Base-by-base conservation (phyloP, 2,113 vertebrate genomes). In the Serinus canaria region DNA sequence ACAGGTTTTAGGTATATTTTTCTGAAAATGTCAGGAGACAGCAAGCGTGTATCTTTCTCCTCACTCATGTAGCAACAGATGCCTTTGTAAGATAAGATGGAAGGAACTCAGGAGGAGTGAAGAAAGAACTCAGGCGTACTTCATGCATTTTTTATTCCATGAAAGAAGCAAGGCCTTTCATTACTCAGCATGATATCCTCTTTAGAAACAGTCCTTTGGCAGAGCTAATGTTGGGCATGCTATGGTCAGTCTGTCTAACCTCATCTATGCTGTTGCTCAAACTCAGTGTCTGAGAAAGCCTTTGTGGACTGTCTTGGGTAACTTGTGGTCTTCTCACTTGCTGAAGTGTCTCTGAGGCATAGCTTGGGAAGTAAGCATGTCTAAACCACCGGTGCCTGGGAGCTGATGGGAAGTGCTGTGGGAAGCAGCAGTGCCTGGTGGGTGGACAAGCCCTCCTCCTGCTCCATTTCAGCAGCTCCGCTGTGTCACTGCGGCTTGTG, bases 401-500 rank as follows among this genome's bases (percentile, higher is more conserved):
- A 86, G 37, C 33, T 55, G 58, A 24, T 73, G 72, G 88, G 67
- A 86, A 85, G 37, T 53, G 69, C 82, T 78, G 41, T 87, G 81
- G 59, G 73, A 77, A 89, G 64, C 64, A 92, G 37, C 37, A 84
- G 16, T 23, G 55, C 27, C 10, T 50, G 47, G 17, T 75, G n/a
- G 72, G 59, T 37, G 66, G 72, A 25, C 0, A 0, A 83, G 8
- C 25, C 28, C 55, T 83, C 23, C 76, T 89, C 14, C 37, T 41
- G 49, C 84, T 80, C 7, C 3, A 14, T 74, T 56, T 69, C 39
- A 30, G 50, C 52, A 55, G 10, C 33, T 85, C 43, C 0, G 1
- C 75, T 44, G 18, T 33, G 70, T 62, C 0, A 0, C 70, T 83
- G 37, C 1, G 30, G 39, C 47, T 67, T 0, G 0, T 0, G 1